Evolutionary conservation across 2,797 vertebrate species (phyloP), one percentile per base, ranked within the genome.

Genomic region (Hephaestus fuliginosus): DNA sequence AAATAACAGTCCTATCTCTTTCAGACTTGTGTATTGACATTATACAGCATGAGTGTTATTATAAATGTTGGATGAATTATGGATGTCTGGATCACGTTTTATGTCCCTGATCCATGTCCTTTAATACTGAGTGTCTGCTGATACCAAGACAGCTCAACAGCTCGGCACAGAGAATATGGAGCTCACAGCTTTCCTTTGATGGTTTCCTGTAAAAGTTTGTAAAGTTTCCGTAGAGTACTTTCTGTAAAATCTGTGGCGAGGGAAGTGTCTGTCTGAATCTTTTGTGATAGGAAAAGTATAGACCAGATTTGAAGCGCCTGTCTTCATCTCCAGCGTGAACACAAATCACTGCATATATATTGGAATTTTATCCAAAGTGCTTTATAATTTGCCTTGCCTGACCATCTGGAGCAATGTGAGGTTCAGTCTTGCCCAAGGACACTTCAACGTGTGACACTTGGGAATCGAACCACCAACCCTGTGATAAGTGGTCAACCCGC

Each of bases 241-340:
- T 39, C 12, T 43, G 5, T 43, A 9, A 44, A 25, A 25, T 25
- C 1, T 36, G 49, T 52, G 48, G 8, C 7, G 25, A 48, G n/a
- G 0, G 6, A 72, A 28, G 20, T 17, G 55, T 58, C 48, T 25
- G 1, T 22, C 3, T 65, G 12, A 49, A 51, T 56, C 30, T 41
- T 30, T 36, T 62, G 44, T 20, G 0, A 9, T 55, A 18, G 66
- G 12, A 74, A 33, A 44, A 15, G n/a, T 7, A 3, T 9, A 9
- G 49, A 61, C 30, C 6, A 55, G 25, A 53, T 48, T 53, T 49
- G 30, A 74, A 28, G 49, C 28, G 51, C 51, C 44, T 43, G 25
- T 57, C 30, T 70, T 56, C 51, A 48, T 56, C 41, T 43, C 3
- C 49, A 18, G 65, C 67, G 48, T 33, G 53, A 49, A 41, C 25